Evolutionary conservation across 2,888 invertebrate species (phyloP).

Genomic region (Oscheius myriophilus): DNA sequence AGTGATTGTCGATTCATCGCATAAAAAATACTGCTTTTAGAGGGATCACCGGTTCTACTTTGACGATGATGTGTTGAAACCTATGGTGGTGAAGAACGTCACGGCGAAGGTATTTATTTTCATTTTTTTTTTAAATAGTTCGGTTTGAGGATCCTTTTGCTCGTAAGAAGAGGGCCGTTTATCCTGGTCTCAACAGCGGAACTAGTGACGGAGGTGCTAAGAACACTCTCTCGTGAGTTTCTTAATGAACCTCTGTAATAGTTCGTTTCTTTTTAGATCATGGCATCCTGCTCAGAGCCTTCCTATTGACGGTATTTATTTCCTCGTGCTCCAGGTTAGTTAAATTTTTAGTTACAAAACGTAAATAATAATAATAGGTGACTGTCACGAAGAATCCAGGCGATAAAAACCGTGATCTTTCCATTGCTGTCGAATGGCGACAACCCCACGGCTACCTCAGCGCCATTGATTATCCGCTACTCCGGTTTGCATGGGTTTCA

Average conservation of each 20-base stretch:
- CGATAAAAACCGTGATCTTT: slow-evolving; percentile 38
- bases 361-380: neutral
- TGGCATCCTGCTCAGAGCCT: slow-evolving; percentile 63
- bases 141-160: slow-evolving; percentile 1
- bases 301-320: slow-evolving; percentile 67
- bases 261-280: slow-evolving; percentile 42
- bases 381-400: neutral
- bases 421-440: slow-evolving; percentile 52
- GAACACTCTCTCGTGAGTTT: slow-evolving; percentile 44
- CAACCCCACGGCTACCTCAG: slow-evolving; percentile 83
- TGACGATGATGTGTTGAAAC: slow-evolving; percentile 31
- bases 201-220: slow-evolving; percentile 62
- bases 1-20: slow-evolving; percentile 1
- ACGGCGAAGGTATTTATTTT: slow-evolving; percentile 22
- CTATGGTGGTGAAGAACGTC: slow-evolving; percentile 50
- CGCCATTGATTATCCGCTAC: slow-evolving; percentile 87
- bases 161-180: slow-evolving; percentile 34
- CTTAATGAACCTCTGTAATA: neutral
- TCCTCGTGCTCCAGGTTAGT: slow-evolving; percentile 63
- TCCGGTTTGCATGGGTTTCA: slow-evolving; percentile 71
- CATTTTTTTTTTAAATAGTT: neutral
- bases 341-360: neutral
- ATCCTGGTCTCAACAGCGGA: slow-evolving; percentile 51
- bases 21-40: slow-evolving; percentile 17
- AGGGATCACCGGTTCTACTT: slow-evolving; percentile 46